Evolutionary conservation across 2,888 invertebrate species (phyloP), one percentile per base, ranked within the genome.

Genomic region (Aricia artaxerxes): DNA sequence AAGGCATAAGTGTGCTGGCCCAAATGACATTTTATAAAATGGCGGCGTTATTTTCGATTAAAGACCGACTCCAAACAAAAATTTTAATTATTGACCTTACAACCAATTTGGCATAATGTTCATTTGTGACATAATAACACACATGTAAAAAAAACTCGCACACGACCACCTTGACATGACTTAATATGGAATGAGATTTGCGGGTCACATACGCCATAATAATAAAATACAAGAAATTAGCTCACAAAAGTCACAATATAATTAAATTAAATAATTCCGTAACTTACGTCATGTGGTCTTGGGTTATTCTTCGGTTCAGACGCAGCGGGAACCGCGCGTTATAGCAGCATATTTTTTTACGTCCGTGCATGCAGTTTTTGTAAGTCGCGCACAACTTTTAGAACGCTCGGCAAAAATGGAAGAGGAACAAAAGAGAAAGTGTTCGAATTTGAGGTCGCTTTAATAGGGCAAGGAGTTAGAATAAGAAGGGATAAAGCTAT

Each of bases 101-200:
- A 13, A 35, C 35, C 13, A 35, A 13, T 69, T 35, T 69, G 13
- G 2, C 16, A 24, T 24, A 24, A 24, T 38, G 69, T 38, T 38
- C 11, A 6, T 69, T 38, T 38, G 13, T 35, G 35, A 35, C 69
- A 38, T 69, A 69, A 38, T 11, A 69, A 38, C 69, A 69, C 35
- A 13, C 13, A 69, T 31, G 11, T 35, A 31, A 64, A 24, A 24
- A 69, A 69, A 69, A 11, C 24, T 11, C 1, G 69, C 1, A 35
- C 76, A 57, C 24, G 76, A 35, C 44, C 11, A 5, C 76, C 76
- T 76, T 76, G 76, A 76, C 76, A 76, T 57, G 16, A 7, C 31
- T 57, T 13, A 76, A 76, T 57, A 53, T 76, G 49, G 76, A 76
- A 38, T 9, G 35, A 16, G 57, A 73, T 76, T 57, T 53, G 57